Evolutionary conservation across 2,797 vertebrate species (phyloP), one percentile per base, ranked within the genome.

Genomic region (Bucorvus abyssinicus): DNA sequence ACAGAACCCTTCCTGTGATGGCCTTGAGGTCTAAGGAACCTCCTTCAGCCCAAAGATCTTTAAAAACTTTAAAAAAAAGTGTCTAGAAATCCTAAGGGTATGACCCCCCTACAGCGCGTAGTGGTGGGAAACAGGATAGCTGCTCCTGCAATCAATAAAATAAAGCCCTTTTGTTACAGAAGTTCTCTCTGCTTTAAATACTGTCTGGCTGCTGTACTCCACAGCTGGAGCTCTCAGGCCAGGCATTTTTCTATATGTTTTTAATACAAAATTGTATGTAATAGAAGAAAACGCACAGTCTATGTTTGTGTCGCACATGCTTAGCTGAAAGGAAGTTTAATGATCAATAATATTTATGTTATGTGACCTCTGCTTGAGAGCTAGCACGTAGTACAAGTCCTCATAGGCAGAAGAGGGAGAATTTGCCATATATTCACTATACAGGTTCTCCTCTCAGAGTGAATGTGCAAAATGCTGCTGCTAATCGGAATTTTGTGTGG

Each of bases 61-160:
- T 26, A 90, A 94, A 95, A 96, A 36, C 64, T 89, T 76, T 40
- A 90, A 65, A 89, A 70, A 90, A 94, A 92, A 89, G 63, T 14
- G 64, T 63, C 76, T 68, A 85, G 77, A 76, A 94, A 69, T 59
- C 91, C 87, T 68, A 56, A 78, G 71, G 82, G 82, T 78, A 83
- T 95, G 81, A 68, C 42, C 55, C 32, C 64, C 70, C 63, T 75
- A 45, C 42, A 92, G 78, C 3, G 6, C 22, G 45, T 17, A 78
- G 42, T 49, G 69, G 73, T 86, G 61, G 65, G 61, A 91, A 92
- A 80, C 34, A 75, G 92, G 68, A 87, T 57, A 69, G 87, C 50
- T 12, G 68, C 68, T 34, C 50, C 44, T 52, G 42, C 44, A 94
- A 89, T 77, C 81, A 94, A 91, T 76, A 91, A 91, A 95, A 91